A percentile compares a stretch with the other conserved stretches of the same genome.
Conservation (phyloP, 53 echinoderm and acorn worm species). For the Stichopus horrens region DNA sequence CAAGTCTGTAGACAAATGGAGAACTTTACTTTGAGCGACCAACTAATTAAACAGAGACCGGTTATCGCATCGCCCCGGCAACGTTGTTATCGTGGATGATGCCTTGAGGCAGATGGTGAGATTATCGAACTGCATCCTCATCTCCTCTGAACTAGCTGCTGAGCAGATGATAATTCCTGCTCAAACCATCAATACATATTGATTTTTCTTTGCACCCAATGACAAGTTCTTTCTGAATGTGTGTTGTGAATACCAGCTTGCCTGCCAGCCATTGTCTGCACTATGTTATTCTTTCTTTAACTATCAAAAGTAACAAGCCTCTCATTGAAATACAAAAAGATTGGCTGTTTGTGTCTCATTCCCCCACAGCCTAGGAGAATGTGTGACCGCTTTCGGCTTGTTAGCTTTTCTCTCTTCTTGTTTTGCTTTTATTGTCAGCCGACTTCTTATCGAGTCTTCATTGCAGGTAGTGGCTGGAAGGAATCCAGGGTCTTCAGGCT, state of each 20-base stretch:
- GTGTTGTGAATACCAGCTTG: background rate
- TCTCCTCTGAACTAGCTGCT: background rate
- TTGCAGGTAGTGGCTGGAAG: too few relatives aligned
- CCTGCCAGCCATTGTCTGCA: slow-evolving; percentile 30
- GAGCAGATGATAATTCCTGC: slow-evolving; percentile 48
- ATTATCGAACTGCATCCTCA: slow-evolving; percentile 16
- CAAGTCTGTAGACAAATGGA: too few relatives aligned
- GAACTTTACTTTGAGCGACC: background rate
- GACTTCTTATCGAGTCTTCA: too few relatives aligned
- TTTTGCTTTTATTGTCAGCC: too few relatives aligned
- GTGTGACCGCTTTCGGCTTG: background rate
- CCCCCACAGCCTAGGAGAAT: background rate
- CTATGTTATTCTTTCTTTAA: slow-evolving; percentile 21
- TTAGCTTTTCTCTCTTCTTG: background rate
- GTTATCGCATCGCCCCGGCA: background rate
- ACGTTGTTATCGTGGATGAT: background rate
- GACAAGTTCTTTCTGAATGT: slow-evolving; percentile 17
- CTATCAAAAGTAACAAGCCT: background rate
- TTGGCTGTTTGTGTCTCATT: background rate
- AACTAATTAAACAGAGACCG: background rate
- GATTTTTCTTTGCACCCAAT: slow-evolving; percentile 12
- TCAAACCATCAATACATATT: slow-evolving; percentile 41
- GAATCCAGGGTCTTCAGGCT: too few relatives aligned
- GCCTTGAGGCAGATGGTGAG: slow-evolving; percentile 19
- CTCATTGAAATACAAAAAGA: background rate